phyloP scores from a whole-genome alignment of 2,888 invertebrate genomes.

The Volucella zonaria region DNA sequence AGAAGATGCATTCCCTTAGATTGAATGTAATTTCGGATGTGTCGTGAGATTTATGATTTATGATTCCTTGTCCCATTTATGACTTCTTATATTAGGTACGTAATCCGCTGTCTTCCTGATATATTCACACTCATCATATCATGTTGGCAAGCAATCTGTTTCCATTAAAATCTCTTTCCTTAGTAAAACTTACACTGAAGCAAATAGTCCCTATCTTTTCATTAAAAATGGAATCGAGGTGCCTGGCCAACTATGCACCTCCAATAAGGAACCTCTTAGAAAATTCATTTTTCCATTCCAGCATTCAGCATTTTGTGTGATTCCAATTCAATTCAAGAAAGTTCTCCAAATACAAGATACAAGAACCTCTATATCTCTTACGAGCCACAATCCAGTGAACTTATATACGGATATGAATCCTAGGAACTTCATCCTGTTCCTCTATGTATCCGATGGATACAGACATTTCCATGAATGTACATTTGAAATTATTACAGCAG shows the following conservation, averaged over 20 bases:
- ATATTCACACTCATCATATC: no score
- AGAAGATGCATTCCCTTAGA: no score
- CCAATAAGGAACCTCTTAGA: neutral
- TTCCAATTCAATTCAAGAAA: neutral
- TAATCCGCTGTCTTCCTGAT: no score
- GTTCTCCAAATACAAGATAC: neutral
- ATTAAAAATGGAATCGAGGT: no score
- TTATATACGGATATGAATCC: neutral
- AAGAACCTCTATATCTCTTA: neutral
- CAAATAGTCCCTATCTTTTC: no score
- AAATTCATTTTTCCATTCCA: slow-evolving; percentile 1
- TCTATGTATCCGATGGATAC: slow-evolving; percentile 6
- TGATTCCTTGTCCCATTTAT: no score
- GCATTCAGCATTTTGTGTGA: slow-evolving; percentile 6
- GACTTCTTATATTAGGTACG: no score
- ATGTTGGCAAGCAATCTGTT: no score
- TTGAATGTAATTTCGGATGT: no score
- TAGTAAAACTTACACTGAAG: no score
- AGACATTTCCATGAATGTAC: slow-evolving; percentile 60
- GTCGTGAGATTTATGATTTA: no score
- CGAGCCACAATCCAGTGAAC: neutral
- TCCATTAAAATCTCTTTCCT: no score
- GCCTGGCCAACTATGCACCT: neutral
- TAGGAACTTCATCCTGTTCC: slow-evolving; percentile 36
- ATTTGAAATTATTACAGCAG: slow-evolving; percentile 64